Percentiles rank a stretch among this genome's conserved stretches.
Evolutionary conservation across 2,888 invertebrate species (phyloP).

Genomic region (Azorinus chamasolen): DNA sequence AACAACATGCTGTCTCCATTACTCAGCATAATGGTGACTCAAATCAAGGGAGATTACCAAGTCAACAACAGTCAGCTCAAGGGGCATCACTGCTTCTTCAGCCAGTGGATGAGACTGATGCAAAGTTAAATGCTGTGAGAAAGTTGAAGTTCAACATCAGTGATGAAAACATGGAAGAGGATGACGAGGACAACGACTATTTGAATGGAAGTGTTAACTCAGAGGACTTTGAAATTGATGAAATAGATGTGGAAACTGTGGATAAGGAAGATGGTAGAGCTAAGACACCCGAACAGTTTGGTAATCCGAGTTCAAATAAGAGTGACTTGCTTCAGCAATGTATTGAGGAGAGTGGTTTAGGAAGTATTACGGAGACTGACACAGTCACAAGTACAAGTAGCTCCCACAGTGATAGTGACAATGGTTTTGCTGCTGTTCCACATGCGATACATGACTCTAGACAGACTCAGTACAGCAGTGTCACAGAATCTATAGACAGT

Average conservation of each 20-base stretch:
- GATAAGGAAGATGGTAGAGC: conserved; percentile 26
- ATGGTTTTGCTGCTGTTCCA: no score
- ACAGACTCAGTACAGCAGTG: no score
- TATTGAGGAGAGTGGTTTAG: conserved; percentile 53
- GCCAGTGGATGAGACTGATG: conserved; percentile 12
- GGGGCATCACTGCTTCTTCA: conserved; percentile 61
- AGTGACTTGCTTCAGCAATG: conserved; percentile 54
- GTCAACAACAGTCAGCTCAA: conserved; percentile 16
- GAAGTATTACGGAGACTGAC: no score
- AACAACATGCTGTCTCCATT: background rate
- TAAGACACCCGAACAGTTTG: no score
- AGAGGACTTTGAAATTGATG: conserved; percentile 65
- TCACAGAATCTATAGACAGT: background rate
- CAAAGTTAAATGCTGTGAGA: conserved; percentile 53
- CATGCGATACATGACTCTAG: no score
- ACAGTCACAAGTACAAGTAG: no score
- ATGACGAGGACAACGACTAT: conserved; percentile 57
- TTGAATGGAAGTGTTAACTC: conserved; percentile 63
- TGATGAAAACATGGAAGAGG: conserved; percentile 7
- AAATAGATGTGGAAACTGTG: conserved; percentile 64
- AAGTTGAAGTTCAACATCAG: conserved; percentile 51
- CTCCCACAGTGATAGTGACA: no score
- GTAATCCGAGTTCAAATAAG: background rate
- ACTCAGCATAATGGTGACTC: background rate
- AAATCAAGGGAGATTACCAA: background rate